Conservation (phyloP, 1,140 invertebrate species). For the Diuraphis noxia region DNA sequence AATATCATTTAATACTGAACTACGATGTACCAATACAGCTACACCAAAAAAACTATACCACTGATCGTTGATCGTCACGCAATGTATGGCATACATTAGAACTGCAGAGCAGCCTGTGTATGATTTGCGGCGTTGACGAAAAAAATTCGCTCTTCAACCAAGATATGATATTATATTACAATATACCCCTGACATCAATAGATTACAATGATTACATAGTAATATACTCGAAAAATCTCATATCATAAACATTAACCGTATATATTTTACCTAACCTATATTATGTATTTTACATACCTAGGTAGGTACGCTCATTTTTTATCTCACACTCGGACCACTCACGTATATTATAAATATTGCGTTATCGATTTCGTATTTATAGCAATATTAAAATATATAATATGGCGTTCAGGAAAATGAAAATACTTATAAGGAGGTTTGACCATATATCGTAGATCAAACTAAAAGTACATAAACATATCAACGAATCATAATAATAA, state of each 20-base stretch:
- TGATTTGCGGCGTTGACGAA: not conserved
- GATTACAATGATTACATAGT: not conserved
- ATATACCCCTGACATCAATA: not conserved
- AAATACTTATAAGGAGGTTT: too few relatives aligned
- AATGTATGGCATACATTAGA: not conserved
- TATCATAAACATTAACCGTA: too few relatives aligned
- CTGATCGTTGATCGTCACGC: not conserved
- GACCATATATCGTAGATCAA: too few relatives aligned
- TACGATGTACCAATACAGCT: not conserved
- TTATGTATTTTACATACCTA: not conserved
- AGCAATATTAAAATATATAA: too few relatives aligned
- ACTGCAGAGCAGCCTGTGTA: not conserved
- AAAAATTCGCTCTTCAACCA: not conserved
- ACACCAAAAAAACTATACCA: not conserved
- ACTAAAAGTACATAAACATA: too few relatives aligned
- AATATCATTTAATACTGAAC: not conserved
- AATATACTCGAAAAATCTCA: not conserved
- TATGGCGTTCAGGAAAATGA: too few relatives aligned
- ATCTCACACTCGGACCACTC: too few relatives aligned
- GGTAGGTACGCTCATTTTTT: too few relatives aligned
- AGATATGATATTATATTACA: not conserved
- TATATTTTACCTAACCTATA: not conserved
- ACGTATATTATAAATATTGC: too few relatives aligned
- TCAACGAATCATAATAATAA: too few relatives aligned
- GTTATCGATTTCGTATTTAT: too few relatives aligned